These are phyloP conservation scores for Pinctada fucata DNA, from an alignment of 2,888 invertebrate species.

Conservation along the genomic window DNA sequence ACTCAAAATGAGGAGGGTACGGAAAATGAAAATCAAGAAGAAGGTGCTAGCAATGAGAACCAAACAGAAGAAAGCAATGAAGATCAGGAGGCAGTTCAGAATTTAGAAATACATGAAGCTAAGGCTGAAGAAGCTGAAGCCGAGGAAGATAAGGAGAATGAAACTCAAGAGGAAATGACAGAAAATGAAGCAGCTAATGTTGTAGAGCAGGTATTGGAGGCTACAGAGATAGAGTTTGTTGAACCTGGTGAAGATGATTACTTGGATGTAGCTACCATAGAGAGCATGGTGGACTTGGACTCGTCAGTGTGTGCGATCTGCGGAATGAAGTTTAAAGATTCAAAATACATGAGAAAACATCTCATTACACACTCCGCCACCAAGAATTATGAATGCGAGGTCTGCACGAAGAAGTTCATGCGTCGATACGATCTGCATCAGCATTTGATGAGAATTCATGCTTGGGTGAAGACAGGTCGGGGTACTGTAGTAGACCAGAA, in stretches of 20 bases:
- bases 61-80: no score
- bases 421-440: constrained; percentile 37
- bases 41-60: not conserved
- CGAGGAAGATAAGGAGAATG: not conserved
- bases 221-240: constrained; percentile 8
- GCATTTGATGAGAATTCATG: constrained; percentile 37
- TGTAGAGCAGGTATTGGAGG: constrained; percentile 6
- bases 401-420: constrained; percentile 35
- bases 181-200: constrained; percentile 5
- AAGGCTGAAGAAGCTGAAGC: not conserved
- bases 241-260: constrained; percentile 13
- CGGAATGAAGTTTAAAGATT: constrained; percentile 35
- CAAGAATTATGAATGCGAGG: constrained; percentile 27
- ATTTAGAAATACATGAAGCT: not conserved
- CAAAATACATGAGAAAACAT: constrained; percentile 38
- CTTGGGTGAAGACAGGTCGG: constrained; percentile 34
- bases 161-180: not conserved
- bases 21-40: not conserved
- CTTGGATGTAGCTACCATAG: constrained; percentile 26
- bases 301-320: constrained; percentile 35
- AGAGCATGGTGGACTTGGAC: constrained; percentile 32
- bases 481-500: constrained; percentile 25
- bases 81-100: not conserved
- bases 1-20: not conserved
- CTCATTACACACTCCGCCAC: constrained; percentile 31